Evolutionary conservation across 1,140 invertebrate species (phyloP).

Genomic region (Monomorium pharaonis): DNA sequence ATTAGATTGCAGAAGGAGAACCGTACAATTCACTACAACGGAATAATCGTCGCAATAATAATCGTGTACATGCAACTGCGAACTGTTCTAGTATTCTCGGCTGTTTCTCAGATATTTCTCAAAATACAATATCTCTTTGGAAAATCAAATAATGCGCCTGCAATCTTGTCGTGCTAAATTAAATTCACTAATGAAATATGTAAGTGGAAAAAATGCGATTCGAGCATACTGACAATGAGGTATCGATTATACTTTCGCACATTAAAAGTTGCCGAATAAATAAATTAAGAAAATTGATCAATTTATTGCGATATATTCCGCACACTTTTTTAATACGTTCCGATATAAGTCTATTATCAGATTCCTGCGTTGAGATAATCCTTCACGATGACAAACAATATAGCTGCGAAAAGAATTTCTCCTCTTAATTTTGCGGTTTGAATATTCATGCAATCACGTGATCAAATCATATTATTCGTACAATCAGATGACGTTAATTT

Average conservation of each 20-base stretch:
- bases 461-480: slow-evolving; percentile 12
- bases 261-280: slow-evolving; percentile 4
- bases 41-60: not conserved
- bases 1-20: not conserved
- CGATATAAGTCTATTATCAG: not conserved
- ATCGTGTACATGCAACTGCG: not conserved
- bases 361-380: not conserved
- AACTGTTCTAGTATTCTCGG: not conserved
- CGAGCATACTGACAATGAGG: not conserved
- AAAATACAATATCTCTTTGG: not conserved
- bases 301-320: not conserved
- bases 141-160: not conserved
- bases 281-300: not conserved
- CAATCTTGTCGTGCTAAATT: not conserved
- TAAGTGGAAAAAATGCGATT: not conserved
- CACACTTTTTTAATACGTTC: not conserved
- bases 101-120: not conserved
- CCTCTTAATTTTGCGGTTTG: not conserved
- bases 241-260: not conserved
- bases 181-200: not conserved
- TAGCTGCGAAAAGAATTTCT: not conserved
- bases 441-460: slow-evolving; percentile 35
- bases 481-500: slow-evolving; percentile 25
- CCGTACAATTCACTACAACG: not conserved
- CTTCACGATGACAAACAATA: not conserved